Evolutionary conservation across 2,888 invertebrate genomes (phyloP).

Genomic region (Campaea margaritaria): DNA sequence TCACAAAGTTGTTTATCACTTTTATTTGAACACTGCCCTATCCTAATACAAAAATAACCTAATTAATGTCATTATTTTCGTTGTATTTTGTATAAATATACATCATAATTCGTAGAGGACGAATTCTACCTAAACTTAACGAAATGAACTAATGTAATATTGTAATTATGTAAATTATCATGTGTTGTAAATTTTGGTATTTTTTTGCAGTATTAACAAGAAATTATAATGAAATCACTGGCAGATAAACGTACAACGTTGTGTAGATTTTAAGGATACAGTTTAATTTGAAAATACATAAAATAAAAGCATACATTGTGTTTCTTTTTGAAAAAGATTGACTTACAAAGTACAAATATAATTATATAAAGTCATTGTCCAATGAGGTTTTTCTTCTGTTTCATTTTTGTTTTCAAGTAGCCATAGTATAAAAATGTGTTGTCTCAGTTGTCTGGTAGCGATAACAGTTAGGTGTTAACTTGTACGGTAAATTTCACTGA

Average conservation of each 20-base stretch:
- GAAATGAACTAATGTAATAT: conserved; percentile 30
- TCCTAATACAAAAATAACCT: conserved; percentile 30
- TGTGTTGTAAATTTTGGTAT: conserved; percentile 45
- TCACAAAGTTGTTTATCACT: conserved; percentile 32
- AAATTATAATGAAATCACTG: conserved; percentile 53
- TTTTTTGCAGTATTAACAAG: conserved; percentile 60
- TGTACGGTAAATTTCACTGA: too few species aligned
- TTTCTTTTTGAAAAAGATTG: conserved; percentile 13
- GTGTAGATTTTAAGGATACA: conserved; percentile 63
- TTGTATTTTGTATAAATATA: conserved; percentile 32
- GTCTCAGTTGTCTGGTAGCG: too few species aligned
- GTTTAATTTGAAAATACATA: conserved; percentile 56
- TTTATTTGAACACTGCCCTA: conserved; percentile 21
- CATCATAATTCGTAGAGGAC: conserved; percentile 8
- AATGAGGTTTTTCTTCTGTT: too few species aligned
- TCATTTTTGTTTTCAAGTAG: too few species aligned
- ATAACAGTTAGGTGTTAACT: too few species aligned
- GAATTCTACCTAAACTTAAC: conserved; percentile 10
- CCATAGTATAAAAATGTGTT: too few species aligned
- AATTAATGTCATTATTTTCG: conserved; percentile 29
- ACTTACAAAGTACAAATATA: background rate
- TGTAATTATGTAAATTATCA: conserved; percentile 23
- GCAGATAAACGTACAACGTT: conserved; percentile 55
- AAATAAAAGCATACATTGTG: conserved; percentile 32
- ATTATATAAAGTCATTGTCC: too few species aligned